These are phyloP conservation scores for Jacana jacana DNA, from an alignment of 2,113 vertebrate species.

Conservation along the genomic window DNA sequence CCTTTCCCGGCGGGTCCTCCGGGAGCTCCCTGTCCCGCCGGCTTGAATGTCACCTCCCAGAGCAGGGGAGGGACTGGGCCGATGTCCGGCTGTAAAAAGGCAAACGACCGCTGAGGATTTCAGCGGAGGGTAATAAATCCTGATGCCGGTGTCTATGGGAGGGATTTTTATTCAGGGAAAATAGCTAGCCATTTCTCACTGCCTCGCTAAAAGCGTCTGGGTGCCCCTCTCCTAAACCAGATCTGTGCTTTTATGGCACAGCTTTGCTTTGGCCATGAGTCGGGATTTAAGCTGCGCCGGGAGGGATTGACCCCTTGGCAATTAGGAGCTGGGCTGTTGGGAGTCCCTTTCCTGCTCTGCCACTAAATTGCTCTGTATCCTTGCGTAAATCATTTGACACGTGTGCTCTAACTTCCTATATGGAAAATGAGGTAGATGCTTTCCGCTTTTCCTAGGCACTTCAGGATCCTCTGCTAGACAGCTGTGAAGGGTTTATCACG, in stretches of 20 bases:
- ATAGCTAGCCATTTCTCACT: neutral
- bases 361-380: neutral
- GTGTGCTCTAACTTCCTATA: constrained; percentile 35
- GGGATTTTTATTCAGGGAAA: neutral
- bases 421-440: constrained; percentile 35
- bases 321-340: neutral
- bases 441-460: neutral
- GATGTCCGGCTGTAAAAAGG: neutral
- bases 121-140: neutral
- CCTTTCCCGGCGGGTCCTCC: neutral
- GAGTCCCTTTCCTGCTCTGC: neutral
- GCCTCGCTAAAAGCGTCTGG: neutral
- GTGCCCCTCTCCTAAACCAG: neutral
- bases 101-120: neutral
- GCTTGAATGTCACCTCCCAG: neutral
- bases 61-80: neutral
- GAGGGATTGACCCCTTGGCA: neutral
- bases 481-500: neutral
- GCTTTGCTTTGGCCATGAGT: neutral
- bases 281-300: neutral
- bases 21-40: neutral
- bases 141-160: rapidly evolving
- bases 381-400: neutral
- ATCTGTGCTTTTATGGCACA: neutral
- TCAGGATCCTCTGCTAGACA: neutral